Base-by-base conservation (phyloP, 2,888 invertebrate genomes). In the Morpho achilles region DNA sequence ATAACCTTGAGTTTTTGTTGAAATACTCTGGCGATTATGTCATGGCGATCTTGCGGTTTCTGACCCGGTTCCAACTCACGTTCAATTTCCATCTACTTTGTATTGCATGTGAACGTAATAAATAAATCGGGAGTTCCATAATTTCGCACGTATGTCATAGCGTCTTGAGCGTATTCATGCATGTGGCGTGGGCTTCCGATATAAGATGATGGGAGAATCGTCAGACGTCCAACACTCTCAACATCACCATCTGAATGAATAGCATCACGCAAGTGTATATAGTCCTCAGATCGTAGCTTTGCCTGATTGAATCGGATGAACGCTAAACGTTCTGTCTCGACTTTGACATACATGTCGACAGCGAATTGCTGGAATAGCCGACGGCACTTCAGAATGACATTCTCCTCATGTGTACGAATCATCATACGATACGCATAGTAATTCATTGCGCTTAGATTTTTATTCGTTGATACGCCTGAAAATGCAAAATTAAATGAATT, bases 401-500 rank as follows among this genome's bases (percentile, higher is more conserved):
- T 62, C 56, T 40, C 56, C 40, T 50, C 63, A 60, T 58, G 47
- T 62, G 49, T 52, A 50, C 63, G 61, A 60, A 63, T 60, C 65
- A 66, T 60, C 48, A 63, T 51, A 56, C 65, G 57, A 56, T 61
- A 60, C 54, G 61, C 54, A 63, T 64, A 66, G 60, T 62, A 67
- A 61, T 60, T 64, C 61, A 60, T 66, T 60, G 62, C 56, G 53
- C 64, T 64, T 56, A 66, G 57, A 58, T 65, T 65, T 65, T 67
- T 65, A 54, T 64, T 66, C 58, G 63, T 66, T 64, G 52, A 56
- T 56, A 56, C 53, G 46, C 61, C 58, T 58, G 58, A 58, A 59
- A 61, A 62, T 63, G 61, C 63, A 67, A 64, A 64, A 62, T 64
- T 60, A 64, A 66, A 66, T 63, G 61, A 59, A 66, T 61, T 66